A percentile compares a stretch with the other conserved stretches of the same genome.
phyloP scores from a whole-genome alignment of 92 coral and sea anemone genomes.

The Epizoanthus ramosus region DNA sequence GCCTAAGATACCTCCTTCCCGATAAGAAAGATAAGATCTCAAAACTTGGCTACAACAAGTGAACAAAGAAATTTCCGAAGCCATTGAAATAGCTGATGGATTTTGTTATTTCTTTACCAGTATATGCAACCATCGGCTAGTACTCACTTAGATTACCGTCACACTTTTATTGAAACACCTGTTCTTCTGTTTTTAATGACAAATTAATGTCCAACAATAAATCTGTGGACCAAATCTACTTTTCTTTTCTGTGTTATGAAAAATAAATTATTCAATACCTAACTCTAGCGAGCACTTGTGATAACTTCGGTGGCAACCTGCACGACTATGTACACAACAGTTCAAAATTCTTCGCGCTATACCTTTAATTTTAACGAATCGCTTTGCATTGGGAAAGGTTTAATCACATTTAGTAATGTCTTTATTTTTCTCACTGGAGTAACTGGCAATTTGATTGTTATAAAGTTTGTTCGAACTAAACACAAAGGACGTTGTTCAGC shows the following conservation, averaged over 20 bases:
- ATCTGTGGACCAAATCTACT: too few relatives aligned
- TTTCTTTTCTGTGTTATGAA: too few relatives aligned
- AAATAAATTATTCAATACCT: too few relatives aligned
- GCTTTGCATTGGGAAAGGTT: constrained; percentile 5
- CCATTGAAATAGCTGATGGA: constrained; percentile 36
- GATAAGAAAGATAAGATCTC: constrained; percentile 19
- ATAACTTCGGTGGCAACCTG: too few relatives aligned
- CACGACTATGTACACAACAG: too few relatives aligned
- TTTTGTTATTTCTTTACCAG: constrained; percentile 52
- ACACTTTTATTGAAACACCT: too few relatives aligned
- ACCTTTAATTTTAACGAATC: neutral
- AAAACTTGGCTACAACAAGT: constrained; percentile 10
- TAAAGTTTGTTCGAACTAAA: constrained; percentile 33
- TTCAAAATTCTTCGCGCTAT: too few relatives aligned
- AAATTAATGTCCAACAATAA: too few relatives aligned
- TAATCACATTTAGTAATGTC: neutral
- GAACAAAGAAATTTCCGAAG: constrained; percentile 56
- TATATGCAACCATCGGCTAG: constrained; percentile 36
- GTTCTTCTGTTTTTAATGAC: too few relatives aligned
- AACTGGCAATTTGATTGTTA: constrained; percentile 38
- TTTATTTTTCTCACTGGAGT: constrained; percentile 32
- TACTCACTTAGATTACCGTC: constrained; percentile 10
- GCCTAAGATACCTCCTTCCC: constrained; percentile 54
- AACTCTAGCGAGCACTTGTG: too few relatives aligned
- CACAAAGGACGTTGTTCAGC: constrained; percentile 16